Conservation (phyloP, 2,113 vertebrate genomes). For the Lepus europaeus region DNA sequence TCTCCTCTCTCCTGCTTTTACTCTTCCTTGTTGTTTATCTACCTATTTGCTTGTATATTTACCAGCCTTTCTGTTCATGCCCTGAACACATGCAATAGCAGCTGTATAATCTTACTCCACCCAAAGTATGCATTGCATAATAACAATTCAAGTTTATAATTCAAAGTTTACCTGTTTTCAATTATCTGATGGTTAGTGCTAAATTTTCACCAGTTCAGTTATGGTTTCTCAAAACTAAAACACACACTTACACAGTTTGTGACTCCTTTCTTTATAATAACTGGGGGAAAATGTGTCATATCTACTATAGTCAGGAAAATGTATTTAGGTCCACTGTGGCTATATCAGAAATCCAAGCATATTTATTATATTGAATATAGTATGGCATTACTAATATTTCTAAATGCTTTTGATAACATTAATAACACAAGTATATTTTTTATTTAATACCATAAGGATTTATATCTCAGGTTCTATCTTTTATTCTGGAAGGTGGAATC, state of each 20-base stretch:
- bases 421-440: background rate
- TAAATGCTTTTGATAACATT: background rate
- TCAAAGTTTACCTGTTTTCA: background rate
- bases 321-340: background rate
- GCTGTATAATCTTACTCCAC: background rate
- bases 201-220: constrained; percentile 11
- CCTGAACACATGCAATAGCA: background rate
- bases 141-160: background rate
- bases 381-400: background rate
- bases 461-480: background rate
- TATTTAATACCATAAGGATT: background rate
- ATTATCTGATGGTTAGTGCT: background rate
- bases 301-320: background rate
- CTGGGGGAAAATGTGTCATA: background rate
- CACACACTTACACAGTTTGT: background rate
- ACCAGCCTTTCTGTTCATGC: too few species aligned
- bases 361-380: background rate
- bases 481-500: background rate
- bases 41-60: background rate
- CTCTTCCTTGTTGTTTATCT: background rate
- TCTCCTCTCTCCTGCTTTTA: background rate
- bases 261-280: background rate
- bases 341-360: background rate
- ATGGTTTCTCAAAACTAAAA: constrained; percentile 11
- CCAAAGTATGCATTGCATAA: background rate